phyloP scores from a whole-genome alignment of 2,888 invertebrate genomes.

The Melieria picta region DNA sequence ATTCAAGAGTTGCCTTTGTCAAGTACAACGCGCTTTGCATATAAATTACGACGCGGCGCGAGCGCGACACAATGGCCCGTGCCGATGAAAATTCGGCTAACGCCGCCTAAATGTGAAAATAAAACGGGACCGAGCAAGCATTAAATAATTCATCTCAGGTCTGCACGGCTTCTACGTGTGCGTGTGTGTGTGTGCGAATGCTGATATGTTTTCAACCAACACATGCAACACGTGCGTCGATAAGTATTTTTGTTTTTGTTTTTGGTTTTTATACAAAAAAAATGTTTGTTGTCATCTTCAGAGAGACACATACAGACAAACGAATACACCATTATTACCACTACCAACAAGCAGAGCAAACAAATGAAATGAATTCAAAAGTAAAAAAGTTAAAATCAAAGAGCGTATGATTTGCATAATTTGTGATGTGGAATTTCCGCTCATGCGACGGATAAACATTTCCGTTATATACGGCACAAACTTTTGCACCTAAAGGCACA shows the following conservation, averaged over 20 bases:
- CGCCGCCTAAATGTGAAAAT: neutral
- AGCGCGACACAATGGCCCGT: too few relatives aligned
- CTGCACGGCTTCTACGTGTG: neutral
- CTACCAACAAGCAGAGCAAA: neutral
- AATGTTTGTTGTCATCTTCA: neutral
- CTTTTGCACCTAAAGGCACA: conserved; percentile 44
- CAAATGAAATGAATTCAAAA: neutral
- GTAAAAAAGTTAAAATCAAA: conserved; percentile 40
- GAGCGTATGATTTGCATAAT: conserved; percentile 57
- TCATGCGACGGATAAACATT: conserved; percentile 12
- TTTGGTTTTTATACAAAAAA: neutral
- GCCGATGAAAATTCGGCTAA: too few relatives aligned
- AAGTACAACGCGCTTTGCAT: conserved; percentile 39
- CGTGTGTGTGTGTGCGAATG: neutral
- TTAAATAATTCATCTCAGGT: conserved; percentile 4
- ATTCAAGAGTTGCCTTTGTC: conserved; percentile 21
- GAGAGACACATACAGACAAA: neutral
- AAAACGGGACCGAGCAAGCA: neutral
- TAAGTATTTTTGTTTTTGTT: too few relatives aligned
- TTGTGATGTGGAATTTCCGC: conserved; percentile 56
- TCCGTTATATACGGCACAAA: conserved; percentile 50
- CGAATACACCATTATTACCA: neutral
- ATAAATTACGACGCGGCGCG: conserved; percentile 32
- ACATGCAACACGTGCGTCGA: neutral
- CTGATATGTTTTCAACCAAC: neutral